A percentile compares a stretch with the other conserved stretches of the same genome.
phyloP scores from a whole-genome alignment of 1,140 invertebrate species.

The Drosophila arizonae region DNA sequence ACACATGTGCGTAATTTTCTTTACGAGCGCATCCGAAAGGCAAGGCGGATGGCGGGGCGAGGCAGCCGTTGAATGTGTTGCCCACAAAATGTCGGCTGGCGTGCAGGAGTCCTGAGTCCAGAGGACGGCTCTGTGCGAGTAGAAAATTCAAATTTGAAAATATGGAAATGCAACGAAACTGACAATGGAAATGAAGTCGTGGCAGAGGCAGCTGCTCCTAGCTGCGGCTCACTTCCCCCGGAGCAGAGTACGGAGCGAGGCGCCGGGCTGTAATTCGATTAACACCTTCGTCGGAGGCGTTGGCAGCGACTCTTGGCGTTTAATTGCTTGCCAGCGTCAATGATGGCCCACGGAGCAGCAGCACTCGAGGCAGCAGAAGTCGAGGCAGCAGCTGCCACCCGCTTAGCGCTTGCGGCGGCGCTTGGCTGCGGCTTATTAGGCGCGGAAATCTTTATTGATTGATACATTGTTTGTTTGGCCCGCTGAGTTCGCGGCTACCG shows the following conservation, averaged over 20 bases:
- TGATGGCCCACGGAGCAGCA: slow-evolving; percentile 42
- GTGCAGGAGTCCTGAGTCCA: too few species aligned
- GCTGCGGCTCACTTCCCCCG: background rate
- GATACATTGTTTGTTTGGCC: slow-evolving; percentile 78
- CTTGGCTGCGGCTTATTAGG: slow-evolving; percentile 74
- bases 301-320: slow-evolving; percentile 63
- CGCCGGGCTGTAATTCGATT: slow-evolving; percentile 71
- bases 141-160: slow-evolving; percentile 81
- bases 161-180: slow-evolving; percentile 63
- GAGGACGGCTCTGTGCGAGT: slow-evolving; percentile 43
- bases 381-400: background rate
- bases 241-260: background rate
- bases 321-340: slow-evolving; percentile 72
- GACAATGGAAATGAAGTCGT: slow-evolving; percentile 25
- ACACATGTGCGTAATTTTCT: slow-evolving; percentile 80
- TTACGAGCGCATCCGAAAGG: slow-evolving; percentile 41
- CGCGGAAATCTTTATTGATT: slow-evolving; percentile 81
- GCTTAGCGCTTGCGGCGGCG: background rate
- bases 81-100: slow-evolving; percentile 31
- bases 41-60: background rate
- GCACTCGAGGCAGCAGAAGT: background rate
- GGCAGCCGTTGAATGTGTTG: background rate
- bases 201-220: slow-evolving; percentile 38
- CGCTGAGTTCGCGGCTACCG: slow-evolving; percentile 45
- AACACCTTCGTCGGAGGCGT: slow-evolving; percentile 62